Evolutionary conservation across 1,140 invertebrate species (phyloP).

Genomic region (Andricus grossulariae): DNA sequence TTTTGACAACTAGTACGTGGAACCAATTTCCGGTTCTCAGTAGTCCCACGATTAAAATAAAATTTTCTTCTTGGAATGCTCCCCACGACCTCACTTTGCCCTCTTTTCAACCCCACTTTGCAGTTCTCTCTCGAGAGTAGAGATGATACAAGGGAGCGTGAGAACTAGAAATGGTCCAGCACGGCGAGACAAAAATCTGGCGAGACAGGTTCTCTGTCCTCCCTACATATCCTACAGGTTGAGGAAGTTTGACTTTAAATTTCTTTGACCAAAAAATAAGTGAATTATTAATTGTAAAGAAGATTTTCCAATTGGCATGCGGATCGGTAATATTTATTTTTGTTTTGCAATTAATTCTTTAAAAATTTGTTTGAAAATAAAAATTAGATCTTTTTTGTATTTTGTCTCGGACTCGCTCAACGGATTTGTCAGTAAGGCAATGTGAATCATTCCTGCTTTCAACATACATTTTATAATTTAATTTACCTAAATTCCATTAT

Average conservation of each 20-base stretch:
- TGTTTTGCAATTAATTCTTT: background rate
- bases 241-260: too few relatives aligned
- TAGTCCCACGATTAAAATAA: conserved; percentile 53
- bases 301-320: too few relatives aligned
- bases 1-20: conserved; percentile 54
- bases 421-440: too few relatives aligned
- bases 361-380: background rate
- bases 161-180: conserved; percentile 64
- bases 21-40: conserved; percentile 59
- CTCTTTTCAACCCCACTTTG: conserved; percentile 44
- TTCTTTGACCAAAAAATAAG: background rate
- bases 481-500: too few relatives aligned
- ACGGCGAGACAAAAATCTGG: conserved; percentile 45
- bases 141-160: conserved; percentile 61
- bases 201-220: conserved; percentile 59
- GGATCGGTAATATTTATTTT: too few relatives aligned
- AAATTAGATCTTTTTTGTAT: background rate
- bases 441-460: too few relatives aligned
- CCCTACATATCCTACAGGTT: background rate
- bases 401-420: background rate
- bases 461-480: too few relatives aligned
- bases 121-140: conserved; percentile 35
- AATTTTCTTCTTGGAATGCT: conserved; percentile 59
- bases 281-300: background rate
- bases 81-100: conserved; percentile 38